phyloP scores from a whole-genome alignment of 2,113 vertebrate genomes.

The Thymallus thymallus region DNA sequence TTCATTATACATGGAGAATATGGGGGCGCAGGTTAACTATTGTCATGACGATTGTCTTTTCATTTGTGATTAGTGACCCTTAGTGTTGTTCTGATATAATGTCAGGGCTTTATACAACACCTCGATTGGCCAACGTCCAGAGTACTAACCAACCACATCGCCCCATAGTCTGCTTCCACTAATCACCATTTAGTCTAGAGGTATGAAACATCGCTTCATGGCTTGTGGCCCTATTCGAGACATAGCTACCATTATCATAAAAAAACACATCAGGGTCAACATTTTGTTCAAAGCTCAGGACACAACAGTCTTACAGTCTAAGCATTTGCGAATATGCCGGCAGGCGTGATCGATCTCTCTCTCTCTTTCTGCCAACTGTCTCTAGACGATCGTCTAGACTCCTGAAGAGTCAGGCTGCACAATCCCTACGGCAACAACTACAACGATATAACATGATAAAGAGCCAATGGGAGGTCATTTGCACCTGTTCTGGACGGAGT shows the following conservation, averaged over 20 bases:
- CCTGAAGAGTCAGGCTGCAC: constrained; percentile 5
- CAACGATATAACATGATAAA: background rate
- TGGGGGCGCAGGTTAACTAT: constrained; percentile 70
- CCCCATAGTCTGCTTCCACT: background rate
- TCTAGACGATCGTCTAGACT: constrained; percentile 23
- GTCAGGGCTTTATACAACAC: constrained; percentile 28
- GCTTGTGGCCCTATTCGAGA: constrained; percentile 4
- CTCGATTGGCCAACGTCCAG: constrained; percentile 29
- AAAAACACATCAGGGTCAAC: constrained; percentile 15
- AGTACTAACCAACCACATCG: constrained; percentile 10
- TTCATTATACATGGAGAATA: constrained; percentile 66
- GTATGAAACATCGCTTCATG: background rate
- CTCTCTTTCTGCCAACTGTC: constrained; percentile 22
- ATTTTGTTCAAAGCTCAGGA: constrained; percentile 64
- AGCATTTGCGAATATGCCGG: constrained; percentile 20
- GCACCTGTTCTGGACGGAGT: constrained; percentile 28
- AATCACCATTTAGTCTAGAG: background rate
- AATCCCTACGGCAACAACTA: background rate
- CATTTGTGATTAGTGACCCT: constrained; percentile 55
- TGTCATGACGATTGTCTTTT: constrained; percentile 71
- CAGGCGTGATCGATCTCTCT: constrained; percentile 23
- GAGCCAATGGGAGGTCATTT: background rate
- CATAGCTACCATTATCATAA: constrained; percentile 5
- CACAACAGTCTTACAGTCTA: constrained; percentile 61
- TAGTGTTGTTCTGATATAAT: constrained; percentile 40